Percentiles rank a stretch among this genome's conserved stretches.
phyloP scores from a whole-genome alignment of 2,113 vertebrate genomes.

The Camelus dromedarius region DNA sequence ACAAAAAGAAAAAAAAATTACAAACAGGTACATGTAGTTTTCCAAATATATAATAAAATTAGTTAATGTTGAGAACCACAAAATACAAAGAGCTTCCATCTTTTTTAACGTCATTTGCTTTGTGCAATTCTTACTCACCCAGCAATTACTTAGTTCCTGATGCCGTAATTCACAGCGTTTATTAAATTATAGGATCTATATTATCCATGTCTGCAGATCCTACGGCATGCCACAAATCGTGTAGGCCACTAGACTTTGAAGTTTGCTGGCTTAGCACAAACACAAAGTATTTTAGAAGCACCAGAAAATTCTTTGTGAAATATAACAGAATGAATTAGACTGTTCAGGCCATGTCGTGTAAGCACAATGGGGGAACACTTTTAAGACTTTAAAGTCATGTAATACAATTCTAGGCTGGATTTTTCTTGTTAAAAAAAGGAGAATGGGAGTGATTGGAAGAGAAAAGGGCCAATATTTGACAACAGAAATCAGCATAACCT shows the following conservation, averaged over 20 bases:
- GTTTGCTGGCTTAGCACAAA: constrained; percentile 77
- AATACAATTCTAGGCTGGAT: constrained; percentile 90
- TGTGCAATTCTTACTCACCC: background rate
- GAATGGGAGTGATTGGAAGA: constrained; percentile 90
- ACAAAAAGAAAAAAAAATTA: background rate
- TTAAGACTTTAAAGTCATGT: constrained; percentile 93
- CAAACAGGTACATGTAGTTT: background rate
- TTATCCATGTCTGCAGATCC: constrained; percentile 54
- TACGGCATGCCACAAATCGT: background rate
- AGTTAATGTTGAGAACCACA: constrained; percentile 23
- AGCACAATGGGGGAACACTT: constrained; percentile 88
- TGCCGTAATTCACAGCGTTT: background rate
- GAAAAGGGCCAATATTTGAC: constrained; percentile 91
- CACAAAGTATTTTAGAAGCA: constrained; percentile 82
- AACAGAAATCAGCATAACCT: constrained; percentile 93
- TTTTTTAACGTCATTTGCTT: background rate
- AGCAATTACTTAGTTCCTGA: background rate
- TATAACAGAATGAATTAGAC: constrained; percentile 86
- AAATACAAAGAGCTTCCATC: background rate
- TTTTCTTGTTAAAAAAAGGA: constrained; percentile 89
- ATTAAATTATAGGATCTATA: constrained; percentile 39
- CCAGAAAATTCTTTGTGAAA: constrained; percentile 86
- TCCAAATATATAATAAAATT: constrained; percentile 35
- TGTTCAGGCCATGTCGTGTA: constrained; percentile 85
- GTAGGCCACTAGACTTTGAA: background rate